Conservation (phyloP, 1,140 invertebrate genomes). For the Reticulitermes speratus region DNA sequence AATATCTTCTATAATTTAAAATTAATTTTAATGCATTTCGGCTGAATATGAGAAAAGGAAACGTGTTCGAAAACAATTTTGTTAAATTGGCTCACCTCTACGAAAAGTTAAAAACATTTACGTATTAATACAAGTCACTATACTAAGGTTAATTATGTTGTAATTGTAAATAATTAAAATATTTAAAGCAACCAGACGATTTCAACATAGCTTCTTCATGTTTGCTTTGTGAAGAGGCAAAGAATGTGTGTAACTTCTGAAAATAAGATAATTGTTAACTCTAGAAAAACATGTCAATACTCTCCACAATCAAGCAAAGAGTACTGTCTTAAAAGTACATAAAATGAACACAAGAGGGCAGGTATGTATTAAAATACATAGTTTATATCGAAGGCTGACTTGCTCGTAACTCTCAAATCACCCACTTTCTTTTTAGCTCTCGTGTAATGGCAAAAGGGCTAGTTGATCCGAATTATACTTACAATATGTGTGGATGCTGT, state of each 20-base stretch:
- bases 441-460: conserved; percentile 5
- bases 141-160: neutral
- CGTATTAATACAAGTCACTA: neutral
- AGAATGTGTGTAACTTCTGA: neutral
- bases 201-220: neutral
- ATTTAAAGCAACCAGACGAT: neutral
- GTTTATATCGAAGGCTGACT: neutral
- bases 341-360: neutral
- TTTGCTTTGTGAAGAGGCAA: neutral
- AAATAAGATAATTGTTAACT: neutral
- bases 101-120: neutral
- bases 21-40: too few species aligned
- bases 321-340: neutral
- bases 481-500: neutral
- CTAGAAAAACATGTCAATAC: neutral
- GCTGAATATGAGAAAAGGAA: neutral
- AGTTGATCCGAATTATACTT: neutral
- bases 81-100: neutral
- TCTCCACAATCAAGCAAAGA: neutral
- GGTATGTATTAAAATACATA: neutral
- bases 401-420: neutral
- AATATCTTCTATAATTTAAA: too few species aligned
- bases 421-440: neutral
- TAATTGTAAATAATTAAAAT: neutral
- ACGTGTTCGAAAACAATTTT: neutral